Base-by-base conservation (phyloP, 2,797 vertebrate species). In the Sebastes vulpes region DNA sequence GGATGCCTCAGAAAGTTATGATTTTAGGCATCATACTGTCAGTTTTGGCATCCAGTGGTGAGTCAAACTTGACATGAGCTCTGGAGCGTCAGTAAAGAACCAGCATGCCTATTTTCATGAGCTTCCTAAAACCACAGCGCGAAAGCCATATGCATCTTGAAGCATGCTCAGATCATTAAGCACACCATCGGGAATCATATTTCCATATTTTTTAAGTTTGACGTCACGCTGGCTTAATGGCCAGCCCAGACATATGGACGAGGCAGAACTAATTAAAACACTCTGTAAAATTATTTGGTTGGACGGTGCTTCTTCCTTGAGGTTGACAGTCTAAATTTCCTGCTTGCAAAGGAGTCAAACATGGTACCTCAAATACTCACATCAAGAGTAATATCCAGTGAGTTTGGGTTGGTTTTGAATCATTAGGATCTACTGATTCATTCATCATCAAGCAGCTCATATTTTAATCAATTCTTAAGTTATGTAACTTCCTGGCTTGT, bases 191-290 rank as follows among this genome's bases (percentile, higher is more conserved):
- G 35, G 68, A 87, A 61, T 77, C 42, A 65, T 66, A 69, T 78
- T 52, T 56, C 69, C 38, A 68, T 77, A 42, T 79, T 73, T 79
- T 50, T 70, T 70, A 67, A 46, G 10, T 74, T 71, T 82, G 78
- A 77, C 32, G 46, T 53, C 38, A 31, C 2, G 16, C 54, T 56
- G n/a, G 35, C 60, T 77, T 79, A 84, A 77, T 75, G 68, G 75
- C 66, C 57, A 38, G 38, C 25, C 52, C 21, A 72, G 81, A 85
- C 75, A 67, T 64, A 61, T 74, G 61, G 72, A 76, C 4, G 18
- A 31, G 29, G 53, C 18, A 69, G 64, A 86, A 70, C 67, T 79
- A 85, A 80, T 86, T 72, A 76, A 85, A 74, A 56, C 31, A 57
- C 2, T 10, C 38, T 54, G 26, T 53, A 25, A 74, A 26, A 67